Evolutionary conservation across 2,888 invertebrate genomes (phyloP), one percentile per base, ranked within the genome.

Genomic region (Cheilosia grossa): DNA sequence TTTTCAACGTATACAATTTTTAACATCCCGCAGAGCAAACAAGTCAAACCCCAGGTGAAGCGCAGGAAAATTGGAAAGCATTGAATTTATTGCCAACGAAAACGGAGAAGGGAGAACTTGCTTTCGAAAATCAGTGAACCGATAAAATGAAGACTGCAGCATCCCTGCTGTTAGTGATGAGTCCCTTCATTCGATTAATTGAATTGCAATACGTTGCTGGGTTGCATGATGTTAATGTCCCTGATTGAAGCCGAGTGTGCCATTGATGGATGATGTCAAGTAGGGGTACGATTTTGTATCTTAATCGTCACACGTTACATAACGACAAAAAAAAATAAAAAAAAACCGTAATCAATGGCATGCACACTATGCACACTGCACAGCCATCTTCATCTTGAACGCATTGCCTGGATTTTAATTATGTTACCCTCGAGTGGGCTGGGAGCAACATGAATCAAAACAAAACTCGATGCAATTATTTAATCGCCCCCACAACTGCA

Each of bases 81-180:
- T 66, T 67, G 49, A 72, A 82, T 61, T 47, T 49, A 73, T 66
- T 49, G 51, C 66, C 47, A 40, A 19, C 59, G 21, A 15, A n/a
- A 24, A 2, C 24, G 17, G 21, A 47, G 17, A 40, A 30, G 37
- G 51, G 49, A n/a, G 53, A 78, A 69, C 2, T 72, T 17, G n/a
- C 49, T 67, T 37, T 56, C 19, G 49, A 78, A 63, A 82, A 67
- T 73, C 79, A 82, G 69, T 82, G 82, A 73, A 82, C 73, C 79
- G 73, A 27, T 56, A 67, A 63, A 73, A 72, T 47, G 42, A 37
- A 73, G 44, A 79, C 82, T 1, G 9, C 51, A 51, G 15, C 67
- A 72, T 73, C 56, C 70, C 47, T 66, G 44, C 4, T 40, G 30
- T 19, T 37, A 64, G 30, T 61, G 75, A 75, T 61, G 74, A 81